Evolutionary conservation across 2,113 vertebrate genomes (phyloP).

Genomic region (Macquaria australasica): DNA sequence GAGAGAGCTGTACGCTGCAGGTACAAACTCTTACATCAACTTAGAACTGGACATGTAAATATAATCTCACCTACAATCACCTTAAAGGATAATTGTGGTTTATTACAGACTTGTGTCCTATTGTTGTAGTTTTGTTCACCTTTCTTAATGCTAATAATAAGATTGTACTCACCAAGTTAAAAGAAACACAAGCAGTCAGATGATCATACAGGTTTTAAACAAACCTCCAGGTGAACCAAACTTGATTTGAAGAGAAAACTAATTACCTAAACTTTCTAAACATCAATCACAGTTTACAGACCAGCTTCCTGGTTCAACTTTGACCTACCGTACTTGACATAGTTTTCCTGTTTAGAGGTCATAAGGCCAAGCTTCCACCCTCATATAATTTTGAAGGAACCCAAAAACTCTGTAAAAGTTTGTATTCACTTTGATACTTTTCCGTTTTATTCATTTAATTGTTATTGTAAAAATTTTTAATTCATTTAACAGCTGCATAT

Average conservation of each 20-base stretch:
- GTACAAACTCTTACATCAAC: slow-evolving; percentile 70
- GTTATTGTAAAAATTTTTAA: background rate
- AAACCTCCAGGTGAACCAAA: background rate
- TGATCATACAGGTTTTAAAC: background rate
- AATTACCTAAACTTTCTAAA: background rate
- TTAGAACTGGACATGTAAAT: background rate
- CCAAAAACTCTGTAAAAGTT: background rate
- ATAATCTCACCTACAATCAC: background rate
- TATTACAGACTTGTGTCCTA: background rate
- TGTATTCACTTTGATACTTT: background rate
- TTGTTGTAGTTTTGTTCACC: background rate
- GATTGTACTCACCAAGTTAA: background rate
- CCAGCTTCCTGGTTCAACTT: background rate
- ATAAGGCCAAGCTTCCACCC: background rate
- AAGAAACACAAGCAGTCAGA: background rate
- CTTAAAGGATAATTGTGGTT: background rate
- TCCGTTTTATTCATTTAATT: background rate
- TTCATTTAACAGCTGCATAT: background rate
- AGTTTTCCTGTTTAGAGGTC: background rate
- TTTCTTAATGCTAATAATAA: background rate
- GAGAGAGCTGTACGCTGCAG: slow-evolving; percentile 87
- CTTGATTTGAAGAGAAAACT: background rate
- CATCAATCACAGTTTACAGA: background rate
- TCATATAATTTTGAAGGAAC: background rate
- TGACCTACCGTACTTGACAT: background rate